Evolutionary conservation across 1,140 invertebrate genomes (phyloP), one percentile per base, ranked within the genome.

Genomic region (Tetranychus cinnabarinus): DNA sequence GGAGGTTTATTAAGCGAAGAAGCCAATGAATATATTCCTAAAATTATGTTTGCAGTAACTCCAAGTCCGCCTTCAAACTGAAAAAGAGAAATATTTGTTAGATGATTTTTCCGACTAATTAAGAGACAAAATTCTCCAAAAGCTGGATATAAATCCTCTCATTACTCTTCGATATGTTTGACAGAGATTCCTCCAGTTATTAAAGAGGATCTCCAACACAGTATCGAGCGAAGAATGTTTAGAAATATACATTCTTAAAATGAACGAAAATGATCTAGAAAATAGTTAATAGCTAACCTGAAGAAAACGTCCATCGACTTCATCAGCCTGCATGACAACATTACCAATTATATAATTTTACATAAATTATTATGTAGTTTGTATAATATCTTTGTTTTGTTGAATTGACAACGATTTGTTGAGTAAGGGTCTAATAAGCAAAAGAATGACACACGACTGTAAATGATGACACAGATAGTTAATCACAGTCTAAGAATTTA

Each of bases 311-410:
- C 83, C 82, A 75, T 93, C 85, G 35, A 92, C 82, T 79, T 96
- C 90, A 77, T 97, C 91, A 42, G 90, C 90, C 71, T 95, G 88
- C 12, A 88, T 82, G 65, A 95, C 76, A 50, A 86, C 82, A 75
- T 93, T 88, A 75, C 92, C 88, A 56, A 93, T 82, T 56, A 23
- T 23, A 23, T 23, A 0, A 23, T 23, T 23, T 23, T 23, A 23
- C 23, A 23, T 23, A 23, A 23, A 23, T 23, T 23, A 23, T 23
- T 23, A 23, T 23, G 23, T 23, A 23, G 23, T 23, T 23, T 23
- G 23, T 23, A 23, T 23, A 23, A 23, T 23, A 23, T 23, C 23
- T 23, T 23, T 23, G 23, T 23, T 23, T 23, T 23, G 23, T 23
- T 23, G 0, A 23, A 23, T 23, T 23, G 23, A 23, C 23, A 23